phyloP scores from a whole-genome alignment of 2,797 vertebrate genomes.

The Varecia variegata region DNA sequence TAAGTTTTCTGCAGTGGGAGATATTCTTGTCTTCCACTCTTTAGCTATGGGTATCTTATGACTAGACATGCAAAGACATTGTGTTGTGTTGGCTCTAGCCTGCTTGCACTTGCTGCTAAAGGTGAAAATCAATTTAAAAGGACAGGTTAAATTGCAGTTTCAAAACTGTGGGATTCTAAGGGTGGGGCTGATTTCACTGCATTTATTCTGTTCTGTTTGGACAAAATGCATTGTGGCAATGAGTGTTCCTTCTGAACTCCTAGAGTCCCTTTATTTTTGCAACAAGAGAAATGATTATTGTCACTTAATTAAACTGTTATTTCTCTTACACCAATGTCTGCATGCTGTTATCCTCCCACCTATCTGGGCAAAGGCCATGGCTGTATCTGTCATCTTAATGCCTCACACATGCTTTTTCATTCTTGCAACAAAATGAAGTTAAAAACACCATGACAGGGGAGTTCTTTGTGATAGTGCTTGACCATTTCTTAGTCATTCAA shows the following conservation, averaged over 20 bases:
- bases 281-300: background rate
- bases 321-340: background rate
- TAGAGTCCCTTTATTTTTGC: background rate
- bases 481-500: background rate
- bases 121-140: background rate
- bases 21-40: background rate
- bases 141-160: background rate
- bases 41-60: background rate
- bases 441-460: background rate
- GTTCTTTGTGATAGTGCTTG: background rate
- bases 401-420: background rate
- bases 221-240: background rate
- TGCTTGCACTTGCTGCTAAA: background rate
- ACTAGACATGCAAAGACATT: background rate
- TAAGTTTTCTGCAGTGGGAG: background rate
- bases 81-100: background rate
- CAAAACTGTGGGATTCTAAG: background rate
- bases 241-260: background rate
- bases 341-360: background rate
- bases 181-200: background rate
- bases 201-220: background rate
- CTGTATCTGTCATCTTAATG: background rate
- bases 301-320: background rate
- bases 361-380: background rate
- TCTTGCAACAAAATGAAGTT: background rate